Base-by-base conservation (phyloP, 2,888 invertebrate genomes). In the Antitype chi region DNA sequence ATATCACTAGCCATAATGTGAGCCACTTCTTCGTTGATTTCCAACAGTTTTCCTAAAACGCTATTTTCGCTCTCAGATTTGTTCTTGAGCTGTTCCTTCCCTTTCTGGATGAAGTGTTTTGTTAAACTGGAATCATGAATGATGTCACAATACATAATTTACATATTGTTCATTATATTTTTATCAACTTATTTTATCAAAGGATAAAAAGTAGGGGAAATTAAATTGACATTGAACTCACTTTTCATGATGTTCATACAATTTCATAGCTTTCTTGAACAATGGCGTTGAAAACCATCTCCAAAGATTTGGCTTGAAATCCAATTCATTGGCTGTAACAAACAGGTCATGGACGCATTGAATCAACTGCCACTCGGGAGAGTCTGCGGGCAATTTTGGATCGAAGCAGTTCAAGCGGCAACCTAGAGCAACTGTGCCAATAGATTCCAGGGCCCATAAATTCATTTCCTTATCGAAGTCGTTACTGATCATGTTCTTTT, bases 1-100 rank as follows among this genome's bases (percentile, higher is more conserved):
- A 98, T 97, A 86, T 98, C 98, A 82, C 97, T 93, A 2, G 97
- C 97, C 97, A 98, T 97, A 38, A 97, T 96, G 38, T 97, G 90
- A 0, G 98, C 98, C 15, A 97, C 92, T 71, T 97, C 93, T 87
- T 97, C 96, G 88, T 98, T 97, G 5, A 97, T 96, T 70, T 96
- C 96, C 0, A 97, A 90, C 28, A 98, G 90, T 88, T 97, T 97
- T 88, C 97, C 97, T 76, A 98, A 92, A 57, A 98, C 95, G 81
- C 98, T 97, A 73, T 96, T 94, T 67, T 95, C 94, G 23, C 94
- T 88, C 88, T 91, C 81, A 87, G 91, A 60, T 82, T 89, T 88
- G 47, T 84, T 88, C 73, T 92, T 88, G 8, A 92, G 74, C 72
- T 93, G 88, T 68, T 91, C 85, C 13, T 91, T 90, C 23, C 92